Evolutionary conservation across 1,140 invertebrate species (phyloP).

Genomic region (Heliothis virescens): DNA sequence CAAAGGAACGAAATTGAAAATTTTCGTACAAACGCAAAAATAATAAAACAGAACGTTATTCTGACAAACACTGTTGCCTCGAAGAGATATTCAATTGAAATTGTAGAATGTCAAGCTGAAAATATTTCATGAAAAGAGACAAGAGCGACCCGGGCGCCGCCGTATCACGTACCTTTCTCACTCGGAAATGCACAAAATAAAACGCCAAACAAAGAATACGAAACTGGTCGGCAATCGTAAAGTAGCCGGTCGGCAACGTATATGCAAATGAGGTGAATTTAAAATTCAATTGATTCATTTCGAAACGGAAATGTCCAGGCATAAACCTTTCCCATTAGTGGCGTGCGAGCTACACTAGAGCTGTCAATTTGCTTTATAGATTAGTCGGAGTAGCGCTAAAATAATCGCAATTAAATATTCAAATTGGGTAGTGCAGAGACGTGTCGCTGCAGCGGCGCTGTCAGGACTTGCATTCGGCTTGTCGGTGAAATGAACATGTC

Average conservation of each 20-base stretch:
- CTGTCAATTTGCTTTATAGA: constrained; percentile 72
- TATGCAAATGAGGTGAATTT: constrained; percentile 63
- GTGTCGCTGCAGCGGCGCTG: constrained; percentile 76
- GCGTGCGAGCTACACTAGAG: constrained; percentile 54
- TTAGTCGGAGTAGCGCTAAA: constrained; percentile 67
- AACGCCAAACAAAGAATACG: constrained; percentile 71
- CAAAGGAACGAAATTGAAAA: constrained; percentile 20
- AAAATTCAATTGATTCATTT: constrained; percentile 63
- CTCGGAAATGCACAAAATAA: constrained; percentile 73
- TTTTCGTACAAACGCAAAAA: constrained; percentile 10
- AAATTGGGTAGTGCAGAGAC: constrained; percentile 80
- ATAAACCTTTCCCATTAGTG: constrained; percentile 60
- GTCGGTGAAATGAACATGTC: constrained; percentile 80
- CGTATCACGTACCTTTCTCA: constrained; percentile 66
- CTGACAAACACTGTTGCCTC: constrained; percentile 38
- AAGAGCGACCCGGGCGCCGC: constrained; percentile 52
- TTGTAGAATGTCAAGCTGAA: constrained; percentile 65
- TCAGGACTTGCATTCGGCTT: constrained; percentile 79
- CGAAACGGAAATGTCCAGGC: constrained; percentile 50
- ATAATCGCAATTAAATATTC: constrained; percentile 81
- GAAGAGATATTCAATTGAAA: constrained; percentile 61
- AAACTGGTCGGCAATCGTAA: constrained; percentile 66
- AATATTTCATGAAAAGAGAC: constrained; percentile 70
- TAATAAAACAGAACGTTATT: constrained; percentile 24
- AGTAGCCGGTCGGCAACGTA: constrained; percentile 58